A percentile compares a stretch with the other conserved stretches of the same genome.
phyloP scores from a whole-genome alignment of 1,140 invertebrate genomes.

The Ditylenchus dipsaci region DNA sequence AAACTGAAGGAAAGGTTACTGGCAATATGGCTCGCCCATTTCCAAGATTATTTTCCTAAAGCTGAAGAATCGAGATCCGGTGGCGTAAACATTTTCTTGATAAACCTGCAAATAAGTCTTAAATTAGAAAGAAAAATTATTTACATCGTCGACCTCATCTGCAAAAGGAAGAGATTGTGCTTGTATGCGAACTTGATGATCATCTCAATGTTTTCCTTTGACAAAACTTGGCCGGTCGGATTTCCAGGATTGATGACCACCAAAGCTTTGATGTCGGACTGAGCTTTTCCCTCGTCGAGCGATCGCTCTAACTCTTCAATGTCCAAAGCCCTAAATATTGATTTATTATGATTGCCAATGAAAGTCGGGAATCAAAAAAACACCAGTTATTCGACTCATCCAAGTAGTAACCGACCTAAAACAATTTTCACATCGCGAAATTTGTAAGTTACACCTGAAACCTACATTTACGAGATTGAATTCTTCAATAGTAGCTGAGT shows the following conservation, averaged over 20 bases:
- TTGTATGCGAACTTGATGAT: conserved; percentile 87
- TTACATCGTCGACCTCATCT: no score
- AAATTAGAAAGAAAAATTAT: no score
- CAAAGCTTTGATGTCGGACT: conserved; percentile 75
- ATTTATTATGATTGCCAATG: no score
- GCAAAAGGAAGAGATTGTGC: conserved; percentile 82
- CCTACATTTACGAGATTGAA: conserved; percentile 71
- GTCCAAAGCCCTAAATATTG: conserved; percentile 58
- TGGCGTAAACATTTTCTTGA: conserved; percentile 90
- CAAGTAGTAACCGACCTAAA: conserved; percentile 79
- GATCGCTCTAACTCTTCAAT: conserved; percentile 76
- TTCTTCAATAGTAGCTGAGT: conserved; percentile 87
- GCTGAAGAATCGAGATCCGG: conserved; percentile 79
- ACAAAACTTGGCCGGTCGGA: conserved; percentile 88
- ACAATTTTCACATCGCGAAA: neutral
- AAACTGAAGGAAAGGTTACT: conserved; percentile 28
- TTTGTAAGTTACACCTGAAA: conserved; percentile 24
- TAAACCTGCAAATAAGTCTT: conserved; percentile 64
- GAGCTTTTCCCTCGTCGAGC: conserved; percentile 67
- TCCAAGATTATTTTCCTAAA: conserved; percentile 87
- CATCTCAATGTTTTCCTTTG: conserved; percentile 79
- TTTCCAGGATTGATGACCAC: conserved; percentile 98
- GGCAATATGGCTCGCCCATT: conserved; percentile 76
- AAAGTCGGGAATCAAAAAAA: no score
- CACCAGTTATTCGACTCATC: conserved; percentile 79